Base-by-base conservation (phyloP, 2,797 vertebrate genomes). In the Falco peregrinus region DNA sequence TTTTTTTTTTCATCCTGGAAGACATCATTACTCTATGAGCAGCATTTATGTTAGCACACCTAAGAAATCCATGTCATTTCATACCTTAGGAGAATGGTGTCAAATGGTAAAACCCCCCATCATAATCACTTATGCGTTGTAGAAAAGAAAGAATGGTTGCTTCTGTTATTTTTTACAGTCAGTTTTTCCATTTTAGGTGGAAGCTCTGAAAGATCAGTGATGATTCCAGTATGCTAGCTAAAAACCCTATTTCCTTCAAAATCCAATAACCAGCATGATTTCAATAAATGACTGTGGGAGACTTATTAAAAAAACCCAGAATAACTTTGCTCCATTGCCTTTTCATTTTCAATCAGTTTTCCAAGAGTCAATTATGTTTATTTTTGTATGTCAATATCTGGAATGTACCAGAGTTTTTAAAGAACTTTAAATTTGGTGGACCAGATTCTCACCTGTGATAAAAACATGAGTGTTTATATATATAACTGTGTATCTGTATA, bases 191-290 rank as follows among this genome's bases (percentile, higher is more conserved):
- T 86, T 89, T 93, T 70, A 47, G 21, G 18, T 81, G 53, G 37
- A 90, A 90, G 31, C 43, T 89, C 77, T 84, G 74, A 83, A 94
- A 89, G 73, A 65, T 71, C 45, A 57, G 41, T 90, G 77, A 47
- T 4, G 10, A 93, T 81, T 93, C 50, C 83, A 76, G 41, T 73
- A 69, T 57, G 84, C 59, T 83, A 53, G 65, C 78, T 89, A 83
- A 94, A 95, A 89, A 21, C 9, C 21, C 16, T 14, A 75, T 95
- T 93, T 90, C 73, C 82, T 88, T 94, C 82, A 71, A 83, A 93
- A 94, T 88, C 79, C 76, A 94, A 89, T 77, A 90, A 68, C 39
- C 79, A 93, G 91, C 68, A 78, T 91, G 82, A 89, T 91, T 94
- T 94, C 93, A 91, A 64, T 78, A 95, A 94, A 87, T 54, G 56